Evolutionary conservation across 2,888 invertebrate species (phyloP), one percentile per base, ranked within the genome.

Genomic region (Hesperia comma): DNA sequence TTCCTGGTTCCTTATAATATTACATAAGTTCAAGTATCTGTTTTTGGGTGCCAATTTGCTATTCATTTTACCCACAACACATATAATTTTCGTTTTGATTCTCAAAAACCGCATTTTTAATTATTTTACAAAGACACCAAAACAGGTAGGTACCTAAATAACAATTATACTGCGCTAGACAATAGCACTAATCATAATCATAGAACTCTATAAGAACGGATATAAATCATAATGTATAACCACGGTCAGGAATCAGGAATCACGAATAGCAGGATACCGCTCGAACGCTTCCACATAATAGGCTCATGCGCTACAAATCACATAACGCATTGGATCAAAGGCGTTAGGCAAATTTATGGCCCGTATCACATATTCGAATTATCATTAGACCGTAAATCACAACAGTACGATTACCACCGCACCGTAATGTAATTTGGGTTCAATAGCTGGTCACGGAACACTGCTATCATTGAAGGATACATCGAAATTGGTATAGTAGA

Each of bases 261-360:
- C n/a, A n/a, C n/a, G n/a, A n/a, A n/a, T n/a, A n/a, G n/a, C n/a
- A n/a, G 61, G 61, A 46, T 61, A 49, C 37, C 79, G 82, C 83
- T 83, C 81, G 75, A 76, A 76, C 79, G 79, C 77, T 77, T 73
- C 71, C 69, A 55, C 55, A 85, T 83, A 85, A 86, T 80, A 74
- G 78, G 70, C 63, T 73, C 71, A 72, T 75, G 74, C 72, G 71
- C 78, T 79, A 81, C 78, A 82, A 81, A 78, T 79, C 79, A 77
- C 72, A 77, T 75, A 79, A 68, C 74, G 70, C 68, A 75, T 75
- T 75, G 72, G 68, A 78, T 74, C 84, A 67, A 61, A 67, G 80
- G 84, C 79, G 78, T 78, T 75, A 79, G 82, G 78, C 81, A 81
- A 85, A 89, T 90, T 89, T 89, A 89, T 84, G 87, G 81, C 69